Evolutionary conservation across 2,113 vertebrate species (phyloP).

Genomic region (Melanerpes aurifrons): DNA sequence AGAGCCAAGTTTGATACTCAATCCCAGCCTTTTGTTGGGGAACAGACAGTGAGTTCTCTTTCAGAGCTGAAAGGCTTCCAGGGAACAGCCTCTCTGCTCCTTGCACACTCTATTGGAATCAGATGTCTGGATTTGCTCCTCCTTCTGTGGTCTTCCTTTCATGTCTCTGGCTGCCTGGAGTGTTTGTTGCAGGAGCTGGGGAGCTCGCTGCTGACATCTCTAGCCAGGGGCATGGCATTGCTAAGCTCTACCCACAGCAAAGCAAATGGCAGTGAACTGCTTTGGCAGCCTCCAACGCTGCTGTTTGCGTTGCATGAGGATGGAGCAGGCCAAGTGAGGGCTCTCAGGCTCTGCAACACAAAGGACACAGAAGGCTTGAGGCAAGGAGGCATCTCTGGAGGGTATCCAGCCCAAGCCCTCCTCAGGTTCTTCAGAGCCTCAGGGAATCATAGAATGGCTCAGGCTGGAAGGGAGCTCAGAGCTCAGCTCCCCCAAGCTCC

Average conservation of each 20-base stretch:
- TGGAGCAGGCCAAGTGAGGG: background rate
- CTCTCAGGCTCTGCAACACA: background rate
- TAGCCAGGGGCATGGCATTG: background rate
- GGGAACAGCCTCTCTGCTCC: background rate
- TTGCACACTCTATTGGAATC: constrained; percentile 27
- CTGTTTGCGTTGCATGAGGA: background rate
- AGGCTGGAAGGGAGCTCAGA: too few species aligned
- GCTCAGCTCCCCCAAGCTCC: too few species aligned
- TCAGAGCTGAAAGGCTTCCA: constrained; percentile 37
- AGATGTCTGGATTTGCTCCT: background rate
- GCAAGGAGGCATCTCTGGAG: background rate
- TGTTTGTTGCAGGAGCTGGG: background rate
- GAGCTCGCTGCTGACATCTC: background rate
- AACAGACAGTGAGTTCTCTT: constrained; percentile 41
- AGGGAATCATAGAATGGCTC: too few species aligned
- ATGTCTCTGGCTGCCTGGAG: background rate
- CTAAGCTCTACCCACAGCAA: background rate
- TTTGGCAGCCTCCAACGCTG: background rate
- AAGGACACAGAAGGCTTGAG: background rate
- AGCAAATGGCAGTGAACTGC: background rate
- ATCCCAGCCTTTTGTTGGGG: constrained; percentile 17
- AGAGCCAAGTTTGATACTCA: constrained; percentile 21
- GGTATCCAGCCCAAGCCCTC: background rate
- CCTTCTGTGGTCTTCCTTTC: background rate
- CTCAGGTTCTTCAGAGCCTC: too few species aligned